Base-by-base conservation (phyloP, 2,888 invertebrate species). In the Brachyptera putata region DNA sequence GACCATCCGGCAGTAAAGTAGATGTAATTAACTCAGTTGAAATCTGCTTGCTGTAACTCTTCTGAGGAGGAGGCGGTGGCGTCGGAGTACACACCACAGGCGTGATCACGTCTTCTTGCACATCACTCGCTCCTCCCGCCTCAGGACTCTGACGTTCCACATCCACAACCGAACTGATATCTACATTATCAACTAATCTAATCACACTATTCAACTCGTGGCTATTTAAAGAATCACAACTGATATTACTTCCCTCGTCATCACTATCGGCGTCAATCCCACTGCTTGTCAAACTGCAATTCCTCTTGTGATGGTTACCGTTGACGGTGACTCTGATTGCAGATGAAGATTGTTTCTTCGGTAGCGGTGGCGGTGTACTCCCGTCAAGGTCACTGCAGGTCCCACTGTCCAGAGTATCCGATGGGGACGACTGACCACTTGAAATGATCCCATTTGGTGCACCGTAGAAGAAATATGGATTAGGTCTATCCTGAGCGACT, bases 381-480 rank as follows among this genome's bases (percentile, higher is more conserved):
- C 84, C 83, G 69, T 91, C 90, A 68, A 90, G 78, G 74, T 91
- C 91, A 72, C 89, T 90, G 75, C 91, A 89, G 34, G 90, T 91
- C 48, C 91, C 91, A 61, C 90, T 91, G 75, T 91, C 91, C 64
- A 90, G 73, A 0, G 89, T 90, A 70, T 90, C 90, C 69, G 86
- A 88, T 1, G 90, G 89, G 26, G 90, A 90, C 69, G 88, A 87
- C 70, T 91, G 90, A 1, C 90, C 90, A 70, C 88, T 89, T 55
- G 87, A 85, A 82, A 87, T 86, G 58, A 85, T 77, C 75, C 79
- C 79, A 63, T 76, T 78, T 67, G 80, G 84, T 4, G 82, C 77
- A 66, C 79, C 82, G 73, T 83, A 85, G 68, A 83, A 86, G 69
- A 85, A 86, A 62, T 79, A 83, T 16, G 80, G 78, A 18, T 55